These are phyloP conservation scores for Coracias cyanogaster DNA, from an alignment of 2,797 vertebrate genomes.

Conservation along the genomic window DNA sequence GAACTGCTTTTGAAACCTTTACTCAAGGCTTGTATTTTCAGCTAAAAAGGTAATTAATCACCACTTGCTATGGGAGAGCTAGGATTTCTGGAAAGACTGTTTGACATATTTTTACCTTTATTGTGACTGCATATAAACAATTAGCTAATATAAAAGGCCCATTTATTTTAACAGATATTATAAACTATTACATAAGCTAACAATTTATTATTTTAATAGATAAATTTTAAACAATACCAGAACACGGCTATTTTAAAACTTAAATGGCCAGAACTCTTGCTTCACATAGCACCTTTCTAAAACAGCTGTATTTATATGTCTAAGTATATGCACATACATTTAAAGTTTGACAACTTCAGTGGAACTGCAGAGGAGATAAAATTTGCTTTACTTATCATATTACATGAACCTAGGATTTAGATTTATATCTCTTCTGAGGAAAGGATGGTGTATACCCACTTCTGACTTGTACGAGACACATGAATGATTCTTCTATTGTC, in stretches of 20 bases:
- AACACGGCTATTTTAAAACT: neutral
- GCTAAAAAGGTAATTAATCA: neutral
- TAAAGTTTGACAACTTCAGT: neutral
- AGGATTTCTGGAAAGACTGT: neutral
- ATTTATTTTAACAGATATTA: neutral
- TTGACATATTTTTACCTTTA: neutral
- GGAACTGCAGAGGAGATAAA: neutral
- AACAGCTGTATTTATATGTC: neutral
- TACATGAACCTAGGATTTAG: neutral
- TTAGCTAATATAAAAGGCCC: neutral
- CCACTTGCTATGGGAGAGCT: neutral
- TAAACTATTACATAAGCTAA: too few relatives aligned
- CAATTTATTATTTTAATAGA: too few relatives aligned
- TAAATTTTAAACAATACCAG: neutral
- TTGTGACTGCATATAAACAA: neutral
- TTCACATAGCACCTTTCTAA: neutral
- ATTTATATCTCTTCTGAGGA: neutral
- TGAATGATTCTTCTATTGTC: too few relatives aligned
- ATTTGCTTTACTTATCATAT: neutral
- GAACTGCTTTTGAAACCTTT: neutral
- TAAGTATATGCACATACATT: neutral
- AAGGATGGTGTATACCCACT: neutral
- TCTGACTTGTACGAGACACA: too few relatives aligned
- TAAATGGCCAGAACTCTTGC: neutral
- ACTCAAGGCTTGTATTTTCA: neutral